Base-by-base conservation (phyloP, 2,113 vertebrate genomes). In the Eulemur rufifrons region DNA sequence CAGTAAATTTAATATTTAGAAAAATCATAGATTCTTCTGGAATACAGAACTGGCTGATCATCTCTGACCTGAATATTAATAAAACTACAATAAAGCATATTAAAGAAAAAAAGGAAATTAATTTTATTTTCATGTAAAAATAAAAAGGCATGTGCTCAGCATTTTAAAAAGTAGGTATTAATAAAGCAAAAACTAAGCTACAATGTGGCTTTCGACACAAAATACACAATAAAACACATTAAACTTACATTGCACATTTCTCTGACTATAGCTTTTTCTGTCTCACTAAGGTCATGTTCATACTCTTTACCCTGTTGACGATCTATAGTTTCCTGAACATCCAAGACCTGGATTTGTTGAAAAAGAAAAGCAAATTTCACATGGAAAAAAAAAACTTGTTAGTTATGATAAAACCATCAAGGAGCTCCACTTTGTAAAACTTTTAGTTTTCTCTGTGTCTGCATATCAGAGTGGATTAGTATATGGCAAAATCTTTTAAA, bases 261-360 rank as follows among this genome's bases (percentile, higher is more conserved):
- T 96, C 96, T 98, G 98, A 96, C 89, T 96, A 97, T 86, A 97
- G 94, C 89, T 98, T 97, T 97, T 97, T 97, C 96, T 98, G 95
- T 97, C 97, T 97, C 96, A 96, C 95, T 97, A 97, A 98, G 96
- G 96, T 86, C 97, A 93, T 93, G 93, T 63, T 97, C 97, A 97
- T 91, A 97, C 94, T 98, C 96, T 97, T 98, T 98, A 98, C 90
- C 92, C 97, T 95, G 96, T 73, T 94, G 92, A 89, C 95, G 96
- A 96, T 97, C 97, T 96, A 74, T 74, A 87, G 97, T 97, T 98
- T 98, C 97, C 96, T 98, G 88, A 98, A 97, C 96, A 98, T 97
- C 98, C 96, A 97, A 97, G 94, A 98, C 96, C 97, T 97, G 81
- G 95, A 92, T 91, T 96, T 94, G 56, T 97, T 98, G 91, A 95